These are phyloP conservation scores for Perodicticus potto DNA, from an alignment of 2,797 vertebrate species.

Conservation along the genomic window DNA sequence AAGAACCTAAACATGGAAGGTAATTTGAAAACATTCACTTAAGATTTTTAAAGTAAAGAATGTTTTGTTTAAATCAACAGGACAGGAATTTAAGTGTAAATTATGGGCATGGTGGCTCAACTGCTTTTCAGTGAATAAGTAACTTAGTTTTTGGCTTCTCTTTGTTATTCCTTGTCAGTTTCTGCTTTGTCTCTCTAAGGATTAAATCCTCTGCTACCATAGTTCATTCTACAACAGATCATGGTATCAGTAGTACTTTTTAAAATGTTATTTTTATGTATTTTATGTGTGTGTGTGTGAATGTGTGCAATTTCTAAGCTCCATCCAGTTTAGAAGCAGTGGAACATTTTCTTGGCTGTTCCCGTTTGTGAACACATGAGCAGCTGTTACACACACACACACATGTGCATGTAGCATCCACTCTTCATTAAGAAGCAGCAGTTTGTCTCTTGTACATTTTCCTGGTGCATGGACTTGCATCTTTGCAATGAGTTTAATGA, in stretches of 20 bases:
- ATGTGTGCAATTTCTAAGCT: background rate
- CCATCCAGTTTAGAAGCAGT: constrained; percentile 5
- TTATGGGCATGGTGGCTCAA: background rate
- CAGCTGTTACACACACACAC: background rate
- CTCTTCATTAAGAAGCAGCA: constrained; percentile 83
- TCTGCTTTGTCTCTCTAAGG: constrained; percentile 1
- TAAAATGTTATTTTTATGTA: constrained; percentile 74
- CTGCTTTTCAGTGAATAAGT: background rate
- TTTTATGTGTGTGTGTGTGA: background rate
- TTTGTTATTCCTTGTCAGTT: background rate
- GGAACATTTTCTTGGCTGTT: constrained; percentile 40
- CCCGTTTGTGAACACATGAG: background rate
- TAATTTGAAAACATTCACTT: constrained; percentile 49
- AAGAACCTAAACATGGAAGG: background rate
- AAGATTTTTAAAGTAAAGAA: background rate
- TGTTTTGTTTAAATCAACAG: constrained; percentile 22
- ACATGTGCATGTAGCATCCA: constrained; percentile 66
- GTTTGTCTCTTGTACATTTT: constrained; percentile 83
- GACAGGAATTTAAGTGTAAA: constrained; percentile 5
- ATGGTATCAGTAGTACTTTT: constrained; percentile 41
- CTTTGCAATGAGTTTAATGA: constrained; percentile 87
- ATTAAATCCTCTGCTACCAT: constrained; percentile 50
- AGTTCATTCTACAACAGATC: constrained; percentile 38
- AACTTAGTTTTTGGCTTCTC: background rate
- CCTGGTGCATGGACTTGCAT: constrained; percentile 84